Conservation (phyloP, 1,140 invertebrate species). For the Tetragonula clypearis region DNA sequence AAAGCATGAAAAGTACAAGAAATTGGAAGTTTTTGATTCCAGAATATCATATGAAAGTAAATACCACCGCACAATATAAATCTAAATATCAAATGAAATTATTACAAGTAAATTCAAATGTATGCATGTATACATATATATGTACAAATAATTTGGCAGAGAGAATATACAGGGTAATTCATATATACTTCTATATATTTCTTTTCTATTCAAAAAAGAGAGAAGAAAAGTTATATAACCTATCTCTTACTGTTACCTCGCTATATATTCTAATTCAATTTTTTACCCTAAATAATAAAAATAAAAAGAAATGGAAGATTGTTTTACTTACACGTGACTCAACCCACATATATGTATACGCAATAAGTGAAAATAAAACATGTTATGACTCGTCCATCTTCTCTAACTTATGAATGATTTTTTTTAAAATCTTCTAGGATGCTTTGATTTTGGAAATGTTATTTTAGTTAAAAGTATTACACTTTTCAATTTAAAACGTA, state of each 20-base stretch:
- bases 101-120: constrained; percentile 5
- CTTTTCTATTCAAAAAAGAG: not conserved
- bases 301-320: not conserved
- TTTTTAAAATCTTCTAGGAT: constrained; percentile 33
- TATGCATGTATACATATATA: constrained; percentile 24
- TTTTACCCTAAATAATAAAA: not conserved
- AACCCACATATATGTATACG: not conserved
- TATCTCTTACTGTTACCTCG: not conserved
- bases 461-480: constrained; percentile 6
- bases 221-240: not conserved
- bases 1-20: not conserved
- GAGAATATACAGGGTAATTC: constrained; percentile 31
- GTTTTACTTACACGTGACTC: constrained; percentile 3
- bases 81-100: constrained; percentile 11
- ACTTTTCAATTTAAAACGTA: constrained; percentile 9
- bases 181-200: not conserved
- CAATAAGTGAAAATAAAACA: constrained; percentile 30
- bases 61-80: constrained; percentile 14
- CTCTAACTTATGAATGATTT: constrained; percentile 29
- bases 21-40: not conserved
- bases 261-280: not conserved
- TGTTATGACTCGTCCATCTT: constrained; percentile 37
- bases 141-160: constrained; percentile 60
- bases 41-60: not conserved
- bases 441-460: constrained; percentile 51